Percentiles rank a stretch among this genome's conserved stretches.
Evolutionary conservation across 2,888 invertebrate genomes (phyloP).

Genomic region (Athripsodes cinereus): DNA sequence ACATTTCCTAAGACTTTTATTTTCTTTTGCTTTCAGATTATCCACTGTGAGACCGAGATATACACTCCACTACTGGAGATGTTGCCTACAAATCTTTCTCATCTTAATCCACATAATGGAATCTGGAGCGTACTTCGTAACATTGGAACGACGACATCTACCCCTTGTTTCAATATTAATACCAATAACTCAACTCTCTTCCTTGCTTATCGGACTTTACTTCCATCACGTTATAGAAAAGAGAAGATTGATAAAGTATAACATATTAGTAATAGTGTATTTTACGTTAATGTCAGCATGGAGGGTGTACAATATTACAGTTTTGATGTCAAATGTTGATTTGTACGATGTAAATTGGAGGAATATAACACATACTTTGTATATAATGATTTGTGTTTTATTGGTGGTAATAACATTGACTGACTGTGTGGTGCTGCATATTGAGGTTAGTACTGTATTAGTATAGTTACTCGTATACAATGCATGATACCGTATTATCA

Average conservation of each 20-base stretch:
- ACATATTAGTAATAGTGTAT: constrained; percentile 29
- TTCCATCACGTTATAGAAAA: constrained; percentile 32
- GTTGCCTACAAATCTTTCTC: constrained; percentile 27
- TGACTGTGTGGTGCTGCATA: constrained; percentile 11
- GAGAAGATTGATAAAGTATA: constrained; percentile 28
- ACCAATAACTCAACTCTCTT: constrained; percentile 29
- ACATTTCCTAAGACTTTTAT: not conserved
- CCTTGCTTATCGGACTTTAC: constrained; percentile 32
- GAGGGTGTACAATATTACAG: constrained; percentile 12
- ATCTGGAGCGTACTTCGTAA: constrained; percentile 27
- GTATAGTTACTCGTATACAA: not conserved
- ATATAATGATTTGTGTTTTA: constrained; percentile 1
- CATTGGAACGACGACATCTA: constrained; percentile 30
- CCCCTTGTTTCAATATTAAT: constrained; percentile 29
- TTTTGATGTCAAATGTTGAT: not conserved
- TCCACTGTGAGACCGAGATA: not conserved
- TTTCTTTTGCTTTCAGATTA: constrained; percentile 1
- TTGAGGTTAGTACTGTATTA: constrained; percentile 16
- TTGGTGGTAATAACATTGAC: constrained; percentile 10
- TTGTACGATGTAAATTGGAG: constrained; percentile 9
- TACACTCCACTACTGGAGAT: constrained; percentile 25
- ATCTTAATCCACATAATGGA: constrained; percentile 28
- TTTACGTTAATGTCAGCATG: constrained; percentile 27
- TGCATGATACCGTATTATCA: too few relatives aligned
- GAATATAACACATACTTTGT: constrained; percentile 12